A percentile compares a stretch with the other conserved stretches of the same genome.
phyloP scores from a whole-genome alignment of 1,140 invertebrate genomes.

The Tetramorium alpestre region DNA sequence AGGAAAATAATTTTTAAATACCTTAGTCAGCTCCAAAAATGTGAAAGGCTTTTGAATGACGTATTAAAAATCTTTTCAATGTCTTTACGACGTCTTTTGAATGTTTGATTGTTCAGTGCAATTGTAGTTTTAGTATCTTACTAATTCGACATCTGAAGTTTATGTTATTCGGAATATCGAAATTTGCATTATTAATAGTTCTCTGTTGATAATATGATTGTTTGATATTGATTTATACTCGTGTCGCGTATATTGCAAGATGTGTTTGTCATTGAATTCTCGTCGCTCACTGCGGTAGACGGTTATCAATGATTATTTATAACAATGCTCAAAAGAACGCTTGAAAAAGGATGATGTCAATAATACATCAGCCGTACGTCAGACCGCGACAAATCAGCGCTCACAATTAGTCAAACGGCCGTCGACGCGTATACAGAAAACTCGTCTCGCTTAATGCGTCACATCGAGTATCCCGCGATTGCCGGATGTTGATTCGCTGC shows the following conservation, averaged over 20 bases:
- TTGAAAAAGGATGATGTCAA: not conserved
- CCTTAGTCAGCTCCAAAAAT: not conserved
- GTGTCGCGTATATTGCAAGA: not conserved
- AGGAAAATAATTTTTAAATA: not conserved
- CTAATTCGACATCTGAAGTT: not conserved
- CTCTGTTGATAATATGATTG: not conserved
- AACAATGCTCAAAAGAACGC: not conserved
- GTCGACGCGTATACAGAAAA: constrained; percentile 62
- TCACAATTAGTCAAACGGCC: constrained; percentile 64
- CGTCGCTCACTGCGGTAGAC: not conserved
- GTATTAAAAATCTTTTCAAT: not conserved
- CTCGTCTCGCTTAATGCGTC: constrained; percentile 53
- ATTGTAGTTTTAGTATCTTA: not conserved
- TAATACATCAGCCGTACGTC: constrained; percentile 48
- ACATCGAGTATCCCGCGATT: constrained; percentile 63
- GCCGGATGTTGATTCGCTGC: constrained; percentile 62
- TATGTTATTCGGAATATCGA: not conserved
- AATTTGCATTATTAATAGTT: not conserved
- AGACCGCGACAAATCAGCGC: constrained; percentile 64
- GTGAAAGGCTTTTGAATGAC: not conserved
- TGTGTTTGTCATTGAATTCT: not conserved
- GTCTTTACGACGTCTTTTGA: not conserved
- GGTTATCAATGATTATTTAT: not conserved
- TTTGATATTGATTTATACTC: not conserved
- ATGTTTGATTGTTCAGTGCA: not conserved